phyloP scores from a whole-genome alignment of 2,888 invertebrate species.

The Schrankia costaestrigalis region DNA sequence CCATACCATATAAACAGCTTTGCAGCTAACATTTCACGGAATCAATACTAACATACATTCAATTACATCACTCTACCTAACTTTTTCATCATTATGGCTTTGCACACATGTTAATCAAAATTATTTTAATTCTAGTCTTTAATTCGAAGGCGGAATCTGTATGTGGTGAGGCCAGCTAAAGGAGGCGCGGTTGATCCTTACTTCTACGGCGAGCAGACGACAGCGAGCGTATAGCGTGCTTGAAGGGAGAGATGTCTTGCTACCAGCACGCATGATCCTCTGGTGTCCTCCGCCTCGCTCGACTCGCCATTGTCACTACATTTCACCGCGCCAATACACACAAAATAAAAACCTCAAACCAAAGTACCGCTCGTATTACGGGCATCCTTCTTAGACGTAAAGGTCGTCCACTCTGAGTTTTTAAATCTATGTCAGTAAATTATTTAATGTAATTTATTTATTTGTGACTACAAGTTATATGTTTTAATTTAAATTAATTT shows the following conservation, averaged over 20 bases:
- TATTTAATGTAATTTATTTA: constrained; percentile 78
- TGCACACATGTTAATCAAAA: constrained; percentile 38
- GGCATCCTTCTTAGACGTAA: constrained; percentile 56
- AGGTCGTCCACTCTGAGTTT: constrained; percentile 58
- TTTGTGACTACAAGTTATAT: constrained; percentile 70
- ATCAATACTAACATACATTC: too few species aligned
- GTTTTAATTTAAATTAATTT: constrained; percentile 68
- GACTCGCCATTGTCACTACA: constrained; percentile 23
- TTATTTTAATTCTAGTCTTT: constrained; percentile 78
- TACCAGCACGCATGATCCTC: constrained; percentile 7
- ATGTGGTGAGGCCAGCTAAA: constrained; percentile 82
- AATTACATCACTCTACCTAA: too few species aligned
- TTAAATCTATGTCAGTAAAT: constrained; percentile 76
- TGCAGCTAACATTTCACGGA: too few species aligned
- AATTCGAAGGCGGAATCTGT: constrained; percentile 82
- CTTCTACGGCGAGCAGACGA: constrained; percentile 77
- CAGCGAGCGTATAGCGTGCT: constrained; percentile 48
- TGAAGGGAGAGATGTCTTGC: constrained; percentile 11
- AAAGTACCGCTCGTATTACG: constrained; percentile 65
- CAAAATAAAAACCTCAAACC: constrained; percentile 72
- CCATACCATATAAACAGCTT: too few species aligned
- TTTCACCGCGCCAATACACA: constrained; percentile 50
- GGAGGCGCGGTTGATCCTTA: constrained; percentile 80
- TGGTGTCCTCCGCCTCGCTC: constrained; percentile 7
- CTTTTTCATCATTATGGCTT: background rate